A percentile compares a stretch with the other conserved stretches of the same genome.
Evolutionary conservation across 2,797 vertebrate genomes (phyloP).

Genomic region (Sebastes itinus): DNA sequence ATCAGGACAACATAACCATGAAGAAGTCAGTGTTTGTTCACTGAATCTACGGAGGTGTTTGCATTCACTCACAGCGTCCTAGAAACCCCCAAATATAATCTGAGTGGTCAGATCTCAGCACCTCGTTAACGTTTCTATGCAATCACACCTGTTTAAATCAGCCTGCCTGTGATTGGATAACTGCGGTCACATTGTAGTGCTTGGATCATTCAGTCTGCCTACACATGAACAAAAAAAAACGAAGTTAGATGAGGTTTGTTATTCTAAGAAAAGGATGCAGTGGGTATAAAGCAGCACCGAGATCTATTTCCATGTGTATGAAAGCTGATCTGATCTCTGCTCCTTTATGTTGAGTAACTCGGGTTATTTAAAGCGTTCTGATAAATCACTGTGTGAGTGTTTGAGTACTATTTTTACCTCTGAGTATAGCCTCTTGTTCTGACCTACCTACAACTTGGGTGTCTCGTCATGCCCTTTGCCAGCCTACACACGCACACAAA

Average conservation of each 20-base stretch:
- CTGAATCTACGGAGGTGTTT: background rate
- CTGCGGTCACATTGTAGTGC: background rate
- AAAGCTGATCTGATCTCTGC: conserved; percentile 31
- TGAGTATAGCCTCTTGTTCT: conserved; percentile 24
- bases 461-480: conserved; percentile 61
- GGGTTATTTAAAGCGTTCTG: conserved; percentile 42
- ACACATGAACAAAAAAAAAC: background rate
- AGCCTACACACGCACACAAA: conserved; percentile 30
- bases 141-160: background rate
- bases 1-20: background rate
- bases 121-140: background rate
- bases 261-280: background rate
- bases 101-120: too few species aligned
- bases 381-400: conserved; percentile 29
- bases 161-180: background rate
- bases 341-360: conserved; percentile 49
- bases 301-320: conserved; percentile 24
- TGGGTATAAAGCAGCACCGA: conserved; percentile 1
- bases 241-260: background rate
- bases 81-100: background rate
- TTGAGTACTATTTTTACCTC: conserved; percentile 48
- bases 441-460: conserved; percentile 51
- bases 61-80: background rate
- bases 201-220: background rate
- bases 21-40: background rate